Evolutionary conservation across 2,888 invertebrate species (phyloP).

Genomic region (Diplazon laetatorius): DNA sequence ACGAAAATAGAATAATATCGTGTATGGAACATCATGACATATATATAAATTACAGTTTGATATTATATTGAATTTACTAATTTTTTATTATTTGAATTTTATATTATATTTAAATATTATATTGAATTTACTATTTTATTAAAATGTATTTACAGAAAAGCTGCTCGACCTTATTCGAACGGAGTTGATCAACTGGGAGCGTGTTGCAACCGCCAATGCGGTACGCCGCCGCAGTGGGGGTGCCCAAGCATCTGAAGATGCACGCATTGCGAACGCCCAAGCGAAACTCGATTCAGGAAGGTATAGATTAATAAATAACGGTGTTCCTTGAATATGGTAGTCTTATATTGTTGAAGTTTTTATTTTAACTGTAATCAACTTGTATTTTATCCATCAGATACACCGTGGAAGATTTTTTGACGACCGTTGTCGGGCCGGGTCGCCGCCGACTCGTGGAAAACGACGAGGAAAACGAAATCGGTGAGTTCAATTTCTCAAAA

Average conservation of each 20-base stretch:
- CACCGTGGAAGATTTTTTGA: constrained; percentile 1
- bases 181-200: background rate
- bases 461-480: constrained; percentile 32
- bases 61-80: too few relatives aligned
- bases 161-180: background rate
- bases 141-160: background rate
- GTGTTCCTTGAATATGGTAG: background rate
- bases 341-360: too few relatives aligned
- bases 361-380: background rate
- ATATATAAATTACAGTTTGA: too few relatives aligned
- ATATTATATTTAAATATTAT: too few relatives aligned
- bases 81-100: too few relatives aligned
- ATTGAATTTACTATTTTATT: too few relatives aligned
- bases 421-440: background rate
- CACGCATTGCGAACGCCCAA: background rate
- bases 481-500: too few relatives aligned
- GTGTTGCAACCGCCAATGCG: background rate
- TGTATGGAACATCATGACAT: too few relatives aligned
- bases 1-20: too few relatives aligned
- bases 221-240: background rate
- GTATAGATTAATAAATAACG: background rate
- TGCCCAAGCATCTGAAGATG: background rate
- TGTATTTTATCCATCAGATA: background rate
- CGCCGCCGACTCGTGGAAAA: background rate
- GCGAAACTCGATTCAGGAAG: background rate